Conservation (phyloP, 2,888 invertebrate species). For the Microctonus brassicae region DNA sequence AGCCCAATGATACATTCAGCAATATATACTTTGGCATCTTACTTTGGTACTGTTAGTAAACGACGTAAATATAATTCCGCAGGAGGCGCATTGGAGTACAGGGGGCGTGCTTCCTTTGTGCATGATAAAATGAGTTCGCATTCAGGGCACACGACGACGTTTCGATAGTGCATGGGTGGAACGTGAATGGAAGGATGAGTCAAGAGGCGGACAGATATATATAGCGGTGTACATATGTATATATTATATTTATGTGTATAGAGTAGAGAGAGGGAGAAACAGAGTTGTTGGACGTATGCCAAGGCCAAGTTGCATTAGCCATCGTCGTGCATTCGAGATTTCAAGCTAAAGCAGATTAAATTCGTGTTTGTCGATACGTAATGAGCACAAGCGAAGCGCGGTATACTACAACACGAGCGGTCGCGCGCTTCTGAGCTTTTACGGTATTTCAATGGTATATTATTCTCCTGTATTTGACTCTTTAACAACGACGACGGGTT, state of each 20-base stretch:
- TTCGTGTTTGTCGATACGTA: slow-evolving; percentile 56
- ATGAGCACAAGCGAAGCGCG: slow-evolving; percentile 45
- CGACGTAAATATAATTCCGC: slow-evolving; percentile 7
- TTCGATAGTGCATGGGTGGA: slow-evolving; percentile 24
- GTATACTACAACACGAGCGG: slow-evolving; percentile 37
- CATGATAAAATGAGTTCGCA: slow-evolving; percentile 64
- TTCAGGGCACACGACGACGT: slow-evolving; percentile 45
- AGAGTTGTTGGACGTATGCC: slow-evolving; percentile 62
- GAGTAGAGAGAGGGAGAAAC: slow-evolving; percentile 50
- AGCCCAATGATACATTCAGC: neutral
- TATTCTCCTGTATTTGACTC: slow-evolving; percentile 4
- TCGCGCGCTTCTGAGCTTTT: slow-evolving; percentile 38
- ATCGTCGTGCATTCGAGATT: slow-evolving; percentile 62
- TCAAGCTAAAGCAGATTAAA: slow-evolving; percentile 67
- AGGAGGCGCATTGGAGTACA: neutral
- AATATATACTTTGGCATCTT: neutral
- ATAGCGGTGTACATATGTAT: slow-evolving; percentile 1
- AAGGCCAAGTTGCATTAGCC: slow-evolving; percentile 67
- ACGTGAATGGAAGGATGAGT: slow-evolving; percentile 37
- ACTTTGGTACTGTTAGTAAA: neutral
- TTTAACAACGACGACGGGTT: slow-evolving; percentile 24
- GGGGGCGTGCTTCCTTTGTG: slow-evolving; percentile 49
- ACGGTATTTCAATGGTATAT: slow-evolving; percentile 37
- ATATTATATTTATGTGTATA: slow-evolving; percentile 28
- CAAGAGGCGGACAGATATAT: slow-evolving; percentile 27